phyloP scores from a whole-genome alignment of 2,797 vertebrate genomes.

The Falco columbarius region DNA sequence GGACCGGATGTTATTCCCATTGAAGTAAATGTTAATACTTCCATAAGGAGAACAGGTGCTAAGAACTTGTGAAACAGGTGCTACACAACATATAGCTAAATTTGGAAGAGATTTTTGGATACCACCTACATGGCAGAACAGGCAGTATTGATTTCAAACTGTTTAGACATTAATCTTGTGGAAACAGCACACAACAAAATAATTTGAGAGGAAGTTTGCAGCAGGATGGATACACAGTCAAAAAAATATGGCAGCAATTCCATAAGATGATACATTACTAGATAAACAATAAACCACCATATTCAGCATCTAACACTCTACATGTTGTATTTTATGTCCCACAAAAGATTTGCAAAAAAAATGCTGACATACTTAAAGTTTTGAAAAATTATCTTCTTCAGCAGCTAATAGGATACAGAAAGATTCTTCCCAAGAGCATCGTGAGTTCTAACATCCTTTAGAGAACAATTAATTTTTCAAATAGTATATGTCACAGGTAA shows the following conservation, averaged over 20 bases:
- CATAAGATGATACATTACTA: neutral
- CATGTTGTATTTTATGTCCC: neutral
- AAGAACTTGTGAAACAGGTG: constrained; percentile 49
- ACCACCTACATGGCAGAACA: constrained; percentile 43
- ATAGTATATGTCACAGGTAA: neutral
- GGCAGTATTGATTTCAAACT: constrained; percentile 37
- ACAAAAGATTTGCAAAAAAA: constrained; percentile 9
- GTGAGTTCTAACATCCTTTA: neutral
- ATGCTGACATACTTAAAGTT: neutral
- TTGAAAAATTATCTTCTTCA: neutral
- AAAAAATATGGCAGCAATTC: neutral
- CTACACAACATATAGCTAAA: constrained; percentile 14
- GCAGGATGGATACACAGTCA: neutral
- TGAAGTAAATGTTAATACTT: neutral
- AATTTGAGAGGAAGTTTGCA: neutral
- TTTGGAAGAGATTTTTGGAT: constrained; percentile 41
- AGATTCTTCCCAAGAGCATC: neutral
- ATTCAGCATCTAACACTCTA: neutral
- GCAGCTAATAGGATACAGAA: neutral
- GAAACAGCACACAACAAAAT: constrained; percentile 26
- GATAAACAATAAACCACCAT: neutral
- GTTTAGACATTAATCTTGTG: neutral
- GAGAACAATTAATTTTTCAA: neutral
- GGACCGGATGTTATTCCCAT: neutral
- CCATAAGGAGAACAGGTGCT: neutral